These are phyloP conservation scores for Netelia fuscicornis DNA, from an alignment of 2,888 invertebrate genomes.

Conservation along the genomic window DNA sequence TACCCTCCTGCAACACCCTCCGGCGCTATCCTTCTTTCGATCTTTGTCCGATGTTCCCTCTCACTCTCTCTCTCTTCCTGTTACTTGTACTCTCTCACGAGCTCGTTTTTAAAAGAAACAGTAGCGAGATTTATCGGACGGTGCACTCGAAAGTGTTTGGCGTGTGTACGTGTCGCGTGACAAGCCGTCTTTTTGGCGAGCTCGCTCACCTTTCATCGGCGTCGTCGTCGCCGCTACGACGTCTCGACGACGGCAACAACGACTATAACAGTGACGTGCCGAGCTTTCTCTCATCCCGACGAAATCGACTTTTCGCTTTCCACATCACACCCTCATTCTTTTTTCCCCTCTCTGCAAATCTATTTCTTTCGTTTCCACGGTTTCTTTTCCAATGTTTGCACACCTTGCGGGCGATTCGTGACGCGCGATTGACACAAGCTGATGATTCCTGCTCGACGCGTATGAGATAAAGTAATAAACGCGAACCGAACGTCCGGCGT, in stretches of 20 bases:
- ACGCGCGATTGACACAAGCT: neutral
- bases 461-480: neutral
- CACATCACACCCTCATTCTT: neutral
- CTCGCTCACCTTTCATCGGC: conserved; percentile 24
- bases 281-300: conserved; percentile 34
- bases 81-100: conserved; percentile 7
- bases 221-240: conserved; percentile 7
- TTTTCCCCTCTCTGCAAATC: conserved; percentile 14
- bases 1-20: conserved; percentile 18
- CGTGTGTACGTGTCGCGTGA: conserved; percentile 46
- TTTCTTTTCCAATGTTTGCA: neutral
- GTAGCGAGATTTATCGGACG: conserved; percentile 44
- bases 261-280: conserved; percentile 22
- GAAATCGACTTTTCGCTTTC: conserved; percentile 37
- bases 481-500: neutral
- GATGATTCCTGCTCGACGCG: neutral
- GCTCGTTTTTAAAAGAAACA: conserved; percentile 54
- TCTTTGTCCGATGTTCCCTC: conserved; percentile 19
- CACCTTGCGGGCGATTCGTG: neutral
- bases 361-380: neutral
- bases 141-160: conserved; percentile 46
- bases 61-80: conserved; percentile 32
- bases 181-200: conserved; percentile 48
- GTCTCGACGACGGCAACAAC: conserved; percentile 13
- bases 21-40: neutral